Percentiles rank a stretch among this genome's conserved stretches.
Evolutionary conservation across 2,113 vertebrate species (phyloP).

Genomic region (Calidris pugnax): DNA sequence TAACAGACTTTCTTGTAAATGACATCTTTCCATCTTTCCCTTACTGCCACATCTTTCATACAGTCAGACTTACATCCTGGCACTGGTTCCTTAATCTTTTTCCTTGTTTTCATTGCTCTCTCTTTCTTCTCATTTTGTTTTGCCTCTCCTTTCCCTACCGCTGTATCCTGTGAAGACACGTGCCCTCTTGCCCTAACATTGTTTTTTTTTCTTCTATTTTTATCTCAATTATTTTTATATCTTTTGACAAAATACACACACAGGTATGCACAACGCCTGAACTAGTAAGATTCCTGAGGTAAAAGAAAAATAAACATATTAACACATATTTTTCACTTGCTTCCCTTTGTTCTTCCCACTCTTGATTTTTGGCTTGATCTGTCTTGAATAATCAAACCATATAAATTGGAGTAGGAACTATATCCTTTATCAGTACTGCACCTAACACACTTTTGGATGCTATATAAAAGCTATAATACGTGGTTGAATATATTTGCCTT

Average conservation of each 20-base stretch:
- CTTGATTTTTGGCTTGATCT: not conserved
- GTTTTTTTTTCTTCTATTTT: not conserved
- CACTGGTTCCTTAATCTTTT: not conserved
- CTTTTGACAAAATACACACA: not conserved
- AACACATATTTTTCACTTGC: not conserved
- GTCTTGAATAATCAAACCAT: not conserved
- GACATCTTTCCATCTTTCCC: not conserved
- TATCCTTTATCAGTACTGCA: not conserved
- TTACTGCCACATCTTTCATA: not conserved
- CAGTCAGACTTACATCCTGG: not conserved
- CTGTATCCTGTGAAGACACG: not conserved
- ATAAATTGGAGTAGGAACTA: not conserved
- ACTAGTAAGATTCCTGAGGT: not conserved
- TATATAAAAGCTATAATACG: not conserved
- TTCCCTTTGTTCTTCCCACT: not conserved
- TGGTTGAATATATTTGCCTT: not conserved
- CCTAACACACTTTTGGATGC: not conserved
- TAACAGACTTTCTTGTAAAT: not conserved
- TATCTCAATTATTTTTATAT: not conserved
- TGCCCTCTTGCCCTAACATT: not conserved
- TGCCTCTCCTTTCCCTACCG: not conserved
- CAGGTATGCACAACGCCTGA: not conserved
- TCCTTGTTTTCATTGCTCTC: not conserved
- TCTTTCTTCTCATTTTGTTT: not conserved
- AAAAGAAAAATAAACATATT: not conserved